A percentile compares a stretch with the other conserved stretches of the same genome.
Conservation (phyloP, 2,113 vertebrate genomes). For the Rhabdomys dilectus region DNA sequence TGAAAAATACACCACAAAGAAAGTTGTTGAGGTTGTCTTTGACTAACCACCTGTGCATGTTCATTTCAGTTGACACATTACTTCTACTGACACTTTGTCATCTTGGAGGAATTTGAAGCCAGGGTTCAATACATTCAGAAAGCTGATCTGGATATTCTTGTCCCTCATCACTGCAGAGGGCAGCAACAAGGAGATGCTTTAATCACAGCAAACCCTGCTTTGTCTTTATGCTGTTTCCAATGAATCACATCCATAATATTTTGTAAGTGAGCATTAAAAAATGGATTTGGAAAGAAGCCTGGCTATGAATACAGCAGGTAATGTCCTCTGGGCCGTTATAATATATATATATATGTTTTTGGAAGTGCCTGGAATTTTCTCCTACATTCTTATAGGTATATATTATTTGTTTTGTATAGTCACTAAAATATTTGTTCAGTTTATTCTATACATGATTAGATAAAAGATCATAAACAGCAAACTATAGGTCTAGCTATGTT, state of each 20-base stretch:
- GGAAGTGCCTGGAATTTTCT: neutral
- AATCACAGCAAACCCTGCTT: slow-evolving; percentile 55
- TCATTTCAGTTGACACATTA: neutral
- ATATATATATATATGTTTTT: neutral
- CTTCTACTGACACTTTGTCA: neutral
- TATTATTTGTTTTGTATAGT: neutral
- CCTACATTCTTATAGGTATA: neutral
- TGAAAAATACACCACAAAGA: neutral
- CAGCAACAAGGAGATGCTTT: slow-evolving; percentile 83
- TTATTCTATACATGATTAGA: neutral
- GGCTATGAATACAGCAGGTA: neutral
- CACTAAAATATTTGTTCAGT: neutral
- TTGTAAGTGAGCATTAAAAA: neutral
- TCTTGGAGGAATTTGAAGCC: slow-evolving; percentile 43
- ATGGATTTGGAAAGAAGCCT: neutral
- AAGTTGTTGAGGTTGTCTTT: neutral
- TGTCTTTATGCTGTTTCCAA: neutral
- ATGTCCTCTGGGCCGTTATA: neutral
- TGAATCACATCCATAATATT: slow-evolving; percentile 7
- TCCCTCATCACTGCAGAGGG: slow-evolving; percentile 89
- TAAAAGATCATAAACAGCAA: neutral
- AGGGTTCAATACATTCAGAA: slow-evolving; percentile 53
- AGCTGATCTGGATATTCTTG: slow-evolving; percentile 82
- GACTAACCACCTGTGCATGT: neutral
- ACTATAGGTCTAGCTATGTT: neutral